phyloP scores from a whole-genome alignment of 2,888 invertebrate species.

The Agapetus fuscipes region DNA sequence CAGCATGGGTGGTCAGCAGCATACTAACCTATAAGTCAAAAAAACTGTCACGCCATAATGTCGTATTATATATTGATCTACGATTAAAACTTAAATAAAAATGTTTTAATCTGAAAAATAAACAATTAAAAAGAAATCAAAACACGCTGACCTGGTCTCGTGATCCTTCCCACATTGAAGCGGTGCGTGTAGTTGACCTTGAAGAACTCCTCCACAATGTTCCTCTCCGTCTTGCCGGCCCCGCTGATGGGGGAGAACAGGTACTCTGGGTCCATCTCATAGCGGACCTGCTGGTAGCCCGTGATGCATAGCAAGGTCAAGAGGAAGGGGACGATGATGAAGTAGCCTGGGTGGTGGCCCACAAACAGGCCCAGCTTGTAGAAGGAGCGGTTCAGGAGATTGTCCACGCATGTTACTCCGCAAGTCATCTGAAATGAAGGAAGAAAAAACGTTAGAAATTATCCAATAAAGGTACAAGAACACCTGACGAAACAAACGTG shows the following conservation, averaged over 20 bases:
- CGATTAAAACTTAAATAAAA: too few relatives aligned
- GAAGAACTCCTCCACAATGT: constrained; percentile 73
- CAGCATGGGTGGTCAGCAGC: too few relatives aligned
- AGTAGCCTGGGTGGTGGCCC: constrained; percentile 78
- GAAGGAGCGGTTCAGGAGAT: constrained; percentile 68
- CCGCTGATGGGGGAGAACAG: constrained; percentile 84
- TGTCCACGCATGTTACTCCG: constrained; percentile 67
- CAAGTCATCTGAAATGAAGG: constrained; percentile 59
- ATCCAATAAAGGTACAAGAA: too few relatives aligned
- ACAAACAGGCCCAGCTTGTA: constrained; percentile 71
- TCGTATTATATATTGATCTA: too few relatives aligned
- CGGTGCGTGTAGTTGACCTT: constrained; percentile 80
- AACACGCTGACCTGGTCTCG: constrained; percentile 65
- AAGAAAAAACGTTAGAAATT: not conserved
- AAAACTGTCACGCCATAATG: too few relatives aligned
- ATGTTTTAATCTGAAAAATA: too few relatives aligned
- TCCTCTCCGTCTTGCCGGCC: constrained; percentile 71
- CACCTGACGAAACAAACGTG: too few relatives aligned
- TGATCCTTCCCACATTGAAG: constrained; percentile 81
- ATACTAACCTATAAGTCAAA: too few relatives aligned
- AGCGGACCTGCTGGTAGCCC: constrained; percentile 76
- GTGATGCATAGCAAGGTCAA: constrained; percentile 74
- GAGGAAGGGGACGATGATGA: constrained; percentile 77
- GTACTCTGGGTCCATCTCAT: constrained; percentile 90
- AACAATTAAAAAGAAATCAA: too few relatives aligned